Evolutionary conservation across 2,113 vertebrate genomes (phyloP).

Genomic region (Mormyrus lacerda): DNA sequence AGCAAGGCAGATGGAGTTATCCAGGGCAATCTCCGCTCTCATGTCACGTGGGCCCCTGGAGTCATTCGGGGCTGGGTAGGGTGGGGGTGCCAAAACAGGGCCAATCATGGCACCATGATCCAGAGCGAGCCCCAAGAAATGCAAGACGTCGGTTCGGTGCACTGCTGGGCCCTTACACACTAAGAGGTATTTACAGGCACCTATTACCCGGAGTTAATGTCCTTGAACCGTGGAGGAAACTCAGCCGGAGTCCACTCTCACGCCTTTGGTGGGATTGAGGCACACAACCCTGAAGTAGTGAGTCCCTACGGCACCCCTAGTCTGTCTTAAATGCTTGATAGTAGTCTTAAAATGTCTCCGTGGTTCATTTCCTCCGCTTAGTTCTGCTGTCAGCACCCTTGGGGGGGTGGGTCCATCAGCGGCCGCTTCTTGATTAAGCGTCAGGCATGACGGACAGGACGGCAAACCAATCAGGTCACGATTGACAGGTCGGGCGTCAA

Average conservation of each 20-base stretch:
- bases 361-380: neutral
- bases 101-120: neutral
- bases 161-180: neutral
- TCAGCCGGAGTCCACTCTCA: neutral
- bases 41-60: neutral
- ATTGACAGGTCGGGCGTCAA: neutral
- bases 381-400: neutral
- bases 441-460: slow-evolving; percentile 3
- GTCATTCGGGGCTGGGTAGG: neutral
- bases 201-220: neutral
- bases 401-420: neutral
- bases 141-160: neutral
- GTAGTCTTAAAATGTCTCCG: neutral
- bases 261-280: neutral
- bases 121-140: neutral
- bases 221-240: neutral
- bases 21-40: neutral
- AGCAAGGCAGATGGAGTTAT: neutral
- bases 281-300: neutral
- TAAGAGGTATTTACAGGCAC: neutral
- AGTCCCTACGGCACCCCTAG: neutral
- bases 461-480: neutral
- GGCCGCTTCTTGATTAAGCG: neutral
- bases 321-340: neutral
- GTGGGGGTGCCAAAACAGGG: neutral